Conservation (phyloP, 2,113 vertebrate genomes). For the Morone chrysops region DNA sequence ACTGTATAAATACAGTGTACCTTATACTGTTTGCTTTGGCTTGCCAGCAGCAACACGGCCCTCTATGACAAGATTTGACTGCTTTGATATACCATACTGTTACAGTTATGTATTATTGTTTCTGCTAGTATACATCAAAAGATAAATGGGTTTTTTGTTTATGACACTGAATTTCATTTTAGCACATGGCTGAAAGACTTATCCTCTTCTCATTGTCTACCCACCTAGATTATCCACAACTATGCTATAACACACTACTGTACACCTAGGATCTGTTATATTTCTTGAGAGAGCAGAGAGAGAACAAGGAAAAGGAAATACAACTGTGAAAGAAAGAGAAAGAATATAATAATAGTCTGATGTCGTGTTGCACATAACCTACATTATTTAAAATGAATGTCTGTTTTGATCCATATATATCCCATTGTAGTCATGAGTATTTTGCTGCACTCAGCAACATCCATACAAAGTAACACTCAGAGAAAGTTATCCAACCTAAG, state of each 20-base stretch:
- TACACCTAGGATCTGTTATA: background rate
- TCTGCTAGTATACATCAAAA: background rate
- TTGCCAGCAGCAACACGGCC: background rate
- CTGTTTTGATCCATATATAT: background rate
- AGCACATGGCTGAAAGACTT: background rate
- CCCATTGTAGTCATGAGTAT: background rate
- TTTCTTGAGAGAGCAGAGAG: background rate
- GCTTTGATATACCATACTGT: slow-evolving; percentile 8
- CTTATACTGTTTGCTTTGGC: background rate
- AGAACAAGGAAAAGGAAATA: background rate
- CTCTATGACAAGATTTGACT: background rate
- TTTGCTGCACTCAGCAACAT: slow-evolving; percentile 9
- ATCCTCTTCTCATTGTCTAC: background rate
- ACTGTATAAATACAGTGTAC: background rate
- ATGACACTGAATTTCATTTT: background rate
- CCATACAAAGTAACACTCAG: background rate
- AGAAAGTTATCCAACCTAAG: background rate
- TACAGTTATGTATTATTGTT: background rate
- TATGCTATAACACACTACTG: background rate
- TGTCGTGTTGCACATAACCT: background rate
- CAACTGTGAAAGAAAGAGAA: background rate
- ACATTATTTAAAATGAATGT: background rate
- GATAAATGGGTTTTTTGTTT: slow-evolving; percentile 1
- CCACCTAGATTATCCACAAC: background rate
- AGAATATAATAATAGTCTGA: background rate